phyloP scores from a whole-genome alignment of 2,797 vertebrate species.

The Sebastes reedi region DNA sequence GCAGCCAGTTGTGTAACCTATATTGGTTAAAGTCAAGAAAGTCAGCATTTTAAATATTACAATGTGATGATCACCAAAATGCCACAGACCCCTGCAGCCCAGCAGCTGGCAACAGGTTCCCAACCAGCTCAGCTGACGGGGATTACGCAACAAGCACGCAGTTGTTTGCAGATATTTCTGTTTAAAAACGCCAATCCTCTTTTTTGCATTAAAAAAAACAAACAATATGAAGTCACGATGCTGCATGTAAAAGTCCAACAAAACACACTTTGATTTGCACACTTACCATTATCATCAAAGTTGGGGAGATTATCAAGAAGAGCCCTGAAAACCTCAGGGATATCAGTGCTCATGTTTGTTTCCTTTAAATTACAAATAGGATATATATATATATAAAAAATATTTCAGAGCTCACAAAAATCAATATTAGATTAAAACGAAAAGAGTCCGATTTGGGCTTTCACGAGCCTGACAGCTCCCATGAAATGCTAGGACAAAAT shows the following conservation, averaged over 20 bases:
- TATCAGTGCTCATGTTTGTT: slow-evolving; percentile 82
- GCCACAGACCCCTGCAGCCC: background rate
- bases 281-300: slow-evolving; percentile 87
- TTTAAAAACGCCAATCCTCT: background rate
- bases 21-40: background rate
- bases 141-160: slow-evolving; percentile 36
- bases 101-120: background rate
- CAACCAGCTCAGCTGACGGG: slow-evolving; percentile 31
- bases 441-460: too few relatives aligned
- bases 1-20: background rate
- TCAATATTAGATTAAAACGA: background rate
- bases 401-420: background rate
- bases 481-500: background rate
- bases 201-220: background rate
- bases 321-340: slow-evolving; percentile 91
- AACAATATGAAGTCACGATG: background rate
- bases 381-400: background rate
- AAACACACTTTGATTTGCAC: background rate
- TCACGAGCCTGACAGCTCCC: background rate
- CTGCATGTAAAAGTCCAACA: background rate
- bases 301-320: slow-evolving; percentile 88
- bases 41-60: background rate
- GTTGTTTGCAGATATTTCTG: background rate
- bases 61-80: background rate
- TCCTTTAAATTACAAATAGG: background rate